A percentile compares a stretch with the other conserved stretches of the same genome.
Evolutionary conservation across 2,113 vertebrate genomes (phyloP).

Genomic region (Daboia siamensis): DNA sequence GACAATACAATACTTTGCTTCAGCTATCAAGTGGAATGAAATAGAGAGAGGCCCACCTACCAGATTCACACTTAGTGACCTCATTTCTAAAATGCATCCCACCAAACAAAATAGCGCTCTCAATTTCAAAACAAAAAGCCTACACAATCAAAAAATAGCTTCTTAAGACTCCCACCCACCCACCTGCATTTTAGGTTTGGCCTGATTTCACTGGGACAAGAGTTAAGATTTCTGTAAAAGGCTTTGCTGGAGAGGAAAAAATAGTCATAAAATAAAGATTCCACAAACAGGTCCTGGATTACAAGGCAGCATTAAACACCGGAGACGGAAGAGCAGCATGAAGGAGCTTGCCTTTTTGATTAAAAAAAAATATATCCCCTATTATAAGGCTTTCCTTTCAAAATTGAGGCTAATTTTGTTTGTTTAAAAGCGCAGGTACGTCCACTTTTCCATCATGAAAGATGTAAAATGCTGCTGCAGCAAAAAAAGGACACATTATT

Average conservation of each 20-base stretch:
- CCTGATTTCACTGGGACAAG: conserved; percentile 54
- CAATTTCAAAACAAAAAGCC: conserved; percentile 78
- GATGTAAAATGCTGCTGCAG: conserved; percentile 59
- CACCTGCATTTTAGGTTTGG: conserved; percentile 43
- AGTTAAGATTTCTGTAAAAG: conserved; percentile 53
- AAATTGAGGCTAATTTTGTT: conserved; percentile 75
- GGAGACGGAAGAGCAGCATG: conserved; percentile 49
- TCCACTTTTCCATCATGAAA: conserved; percentile 56
- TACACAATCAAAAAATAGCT: conserved; percentile 61
- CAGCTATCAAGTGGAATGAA: conserved; percentile 70
- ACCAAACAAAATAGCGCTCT: conserved; percentile 62
- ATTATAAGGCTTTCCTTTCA: conserved; percentile 74
- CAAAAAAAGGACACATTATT: conserved; percentile 65
- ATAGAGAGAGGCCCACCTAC: conserved; percentile 51
- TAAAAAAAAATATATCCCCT: conserved; percentile 55
- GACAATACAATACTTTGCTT: conserved; percentile 59
- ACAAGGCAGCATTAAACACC: conserved; percentile 56
- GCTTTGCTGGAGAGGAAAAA: conserved; percentile 56
- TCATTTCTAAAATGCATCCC: conserved; percentile 64
- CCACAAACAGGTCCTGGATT: conserved; percentile 52
- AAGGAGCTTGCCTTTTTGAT: conserved; percentile 46
- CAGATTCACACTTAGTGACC: conserved; percentile 66
- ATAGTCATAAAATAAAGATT: conserved; percentile 50
- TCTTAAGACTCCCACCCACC: conserved; percentile 40
- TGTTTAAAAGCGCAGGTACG: conserved; percentile 66